Conservation (phyloP, 1,140 invertebrate genomes). For the Lasioglossum albipes region DNA sequence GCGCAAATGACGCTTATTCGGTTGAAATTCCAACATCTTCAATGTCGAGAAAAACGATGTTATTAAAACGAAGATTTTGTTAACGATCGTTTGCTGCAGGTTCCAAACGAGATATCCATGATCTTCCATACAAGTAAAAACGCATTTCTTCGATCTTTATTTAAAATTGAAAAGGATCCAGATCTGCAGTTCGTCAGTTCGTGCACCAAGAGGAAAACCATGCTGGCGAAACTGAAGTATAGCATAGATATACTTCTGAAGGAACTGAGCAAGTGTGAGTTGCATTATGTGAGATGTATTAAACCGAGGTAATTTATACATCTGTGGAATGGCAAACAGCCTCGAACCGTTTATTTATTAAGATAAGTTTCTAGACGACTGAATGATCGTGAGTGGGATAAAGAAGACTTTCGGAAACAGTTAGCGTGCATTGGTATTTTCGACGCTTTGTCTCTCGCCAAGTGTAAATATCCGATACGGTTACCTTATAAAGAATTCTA, state of each 20-base stretch:
- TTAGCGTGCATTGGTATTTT: conserved; percentile 63
- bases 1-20: too few species aligned
- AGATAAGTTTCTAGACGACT: conserved; percentile 25
- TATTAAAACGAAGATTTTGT: neutral
- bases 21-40: too few species aligned
- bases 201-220: conserved; percentile 62
- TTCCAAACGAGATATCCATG: conserved; percentile 42
- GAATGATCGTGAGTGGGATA: conserved; percentile 22
- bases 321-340: neutral
- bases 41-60: too few species aligned
- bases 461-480: conserved; percentile 66
- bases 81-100: conserved; percentile 6
- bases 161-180: conserved; percentile 11
- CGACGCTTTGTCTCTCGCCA: conserved; percentile 64
- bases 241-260: conserved; percentile 66
- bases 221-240: conserved; percentile 66
- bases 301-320: conserved; percentile 64
- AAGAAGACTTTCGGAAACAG: conserved; percentile 63
- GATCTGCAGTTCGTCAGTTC: conserved; percentile 33
- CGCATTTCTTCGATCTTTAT: conserved; percentile 37
- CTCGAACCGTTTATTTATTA: neutral
- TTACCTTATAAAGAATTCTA: conserved; percentile 64
- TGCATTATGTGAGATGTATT: conserved; percentile 70
- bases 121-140: conserved; percentile 41
- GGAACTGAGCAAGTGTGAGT: conserved; percentile 67